Base-by-base conservation (phyloP, 2,797 vertebrate species). In the Thaleichthys pacificus region DNA sequence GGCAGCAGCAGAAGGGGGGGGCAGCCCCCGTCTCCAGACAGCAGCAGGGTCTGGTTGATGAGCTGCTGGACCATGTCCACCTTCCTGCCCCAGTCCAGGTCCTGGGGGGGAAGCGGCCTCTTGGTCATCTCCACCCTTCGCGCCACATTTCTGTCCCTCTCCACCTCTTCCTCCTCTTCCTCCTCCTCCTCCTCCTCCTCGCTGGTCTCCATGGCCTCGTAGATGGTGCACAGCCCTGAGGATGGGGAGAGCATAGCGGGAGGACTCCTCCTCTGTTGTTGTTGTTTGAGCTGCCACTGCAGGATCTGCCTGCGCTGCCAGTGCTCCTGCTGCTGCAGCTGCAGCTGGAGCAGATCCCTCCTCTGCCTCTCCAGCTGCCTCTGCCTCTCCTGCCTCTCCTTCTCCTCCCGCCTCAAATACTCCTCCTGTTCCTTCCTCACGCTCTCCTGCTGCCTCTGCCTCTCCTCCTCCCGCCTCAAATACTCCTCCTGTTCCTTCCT, bases 151-250 rank as follows among this genome's bases (percentile, higher is more conserved):
- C 24, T 66, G 57, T 77, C 72, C 0, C 62, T 63, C 11, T 79
- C 66, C 61, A 38, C 19, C 6, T 76, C 15, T 51, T 14, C 15
- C 49, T 80, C 19, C 47, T 73, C 67, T 0, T 70, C 78, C 28
- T 91, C 88, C 0, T 90, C 91, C 28, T 91, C 88, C 0, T 90
- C 91, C 78, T 96, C 92, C 58, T 95, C 89, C 0, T 90, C 93
- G 0, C 92, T 90, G 74, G 92, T 91, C 71, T 96, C 95, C 74
- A 94, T 94, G 67, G 94, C 89, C 84, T 97, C 96, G 3, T 96
- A 97, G 89, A 97, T 97, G 82, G 96, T 97, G 89, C 95, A 95
- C 73, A 97, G 93, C 1, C 93, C 94, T 0, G 94, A 93, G 4
- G 94, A 87, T 0, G 95, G 90, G 14, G 94, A 91, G 9, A 93